A percentile compares a stretch with the other conserved stretches of the same genome.
phyloP scores from a whole-genome alignment of 2,113 vertebrate species.

The Archilochus colubris region DNA sequence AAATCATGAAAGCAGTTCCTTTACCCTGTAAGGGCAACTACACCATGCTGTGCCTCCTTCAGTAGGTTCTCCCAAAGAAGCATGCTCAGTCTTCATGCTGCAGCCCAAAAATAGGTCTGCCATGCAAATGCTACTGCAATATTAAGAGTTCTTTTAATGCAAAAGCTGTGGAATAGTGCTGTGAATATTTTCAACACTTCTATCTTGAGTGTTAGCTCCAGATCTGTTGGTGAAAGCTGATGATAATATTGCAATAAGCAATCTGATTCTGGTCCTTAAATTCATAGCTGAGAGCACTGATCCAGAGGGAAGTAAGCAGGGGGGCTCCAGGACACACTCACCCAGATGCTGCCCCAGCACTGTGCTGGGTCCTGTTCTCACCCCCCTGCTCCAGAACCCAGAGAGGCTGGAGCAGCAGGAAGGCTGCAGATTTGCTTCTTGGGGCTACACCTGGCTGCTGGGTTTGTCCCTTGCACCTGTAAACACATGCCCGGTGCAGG shows the following conservation, averaged over 20 bases:
- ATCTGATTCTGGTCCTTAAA: not conserved
- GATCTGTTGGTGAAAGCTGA: not conserved
- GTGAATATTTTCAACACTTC: not conserved
- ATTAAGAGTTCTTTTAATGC: not conserved
- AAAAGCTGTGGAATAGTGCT: not conserved
- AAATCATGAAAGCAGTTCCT: conserved; percentile 51
- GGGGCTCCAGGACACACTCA: not conserved
- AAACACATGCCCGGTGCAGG: not conserved
- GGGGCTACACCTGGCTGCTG: not conserved
- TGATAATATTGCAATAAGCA: not conserved
- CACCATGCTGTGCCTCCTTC: not conserved
- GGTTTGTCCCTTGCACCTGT: not conserved
- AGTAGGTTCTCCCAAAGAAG: conserved; percentile 20
- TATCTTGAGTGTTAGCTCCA: not conserved
- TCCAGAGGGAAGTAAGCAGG: not conserved
- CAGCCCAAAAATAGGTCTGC: not conserved
- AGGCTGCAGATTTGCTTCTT: not conserved
- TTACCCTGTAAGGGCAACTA: not conserved
- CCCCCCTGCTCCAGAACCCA: not conserved
- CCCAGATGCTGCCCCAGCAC: not conserved
- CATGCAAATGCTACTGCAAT: not conserved
- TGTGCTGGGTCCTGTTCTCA: not conserved
- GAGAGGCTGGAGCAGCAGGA: not conserved
- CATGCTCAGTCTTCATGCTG: not conserved
- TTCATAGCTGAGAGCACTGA: not conserved